Conservation (phyloP, 2,888 invertebrate genomes). For the Oegoconia quadripuncta region DNA sequence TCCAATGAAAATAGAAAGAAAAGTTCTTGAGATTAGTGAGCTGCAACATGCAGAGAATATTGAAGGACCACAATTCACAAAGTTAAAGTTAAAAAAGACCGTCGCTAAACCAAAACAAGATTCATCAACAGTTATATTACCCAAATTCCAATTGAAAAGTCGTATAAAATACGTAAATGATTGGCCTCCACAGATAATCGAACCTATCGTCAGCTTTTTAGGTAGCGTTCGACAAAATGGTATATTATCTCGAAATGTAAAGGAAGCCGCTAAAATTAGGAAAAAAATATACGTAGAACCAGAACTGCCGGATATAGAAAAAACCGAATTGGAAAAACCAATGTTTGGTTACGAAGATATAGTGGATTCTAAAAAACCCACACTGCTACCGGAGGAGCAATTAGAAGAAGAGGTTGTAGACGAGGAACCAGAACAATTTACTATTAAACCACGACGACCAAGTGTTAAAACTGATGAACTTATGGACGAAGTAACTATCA, state of each 20-base stretch:
- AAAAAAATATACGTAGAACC: slow-evolving; percentile 80
- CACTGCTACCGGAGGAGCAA: slow-evolving; percentile 28
- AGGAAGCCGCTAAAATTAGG: slow-evolving; percentile 83
- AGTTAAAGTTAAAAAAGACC: slow-evolving; percentile 84
- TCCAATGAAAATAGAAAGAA: slow-evolving; percentile 81
- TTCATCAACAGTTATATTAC: slow-evolving; percentile 63
- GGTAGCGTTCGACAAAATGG: slow-evolving; percentile 81
- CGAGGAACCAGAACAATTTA: slow-evolving; percentile 61
- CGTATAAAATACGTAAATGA: slow-evolving; percentile 80
- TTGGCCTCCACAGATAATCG: slow-evolving; percentile 80
- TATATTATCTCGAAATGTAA: slow-evolving; percentile 83
- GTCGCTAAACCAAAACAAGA: slow-evolving; percentile 70
- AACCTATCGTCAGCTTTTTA: slow-evolving; percentile 72
- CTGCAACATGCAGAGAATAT: slow-evolving; percentile 81
- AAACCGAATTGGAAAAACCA: slow-evolving; percentile 77
- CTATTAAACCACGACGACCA: slow-evolving; percentile 58
- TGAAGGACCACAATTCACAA: slow-evolving; percentile 81
- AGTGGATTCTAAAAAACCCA: slow-evolving; percentile 45
- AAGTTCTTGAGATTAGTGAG: slow-evolving; percentile 81
- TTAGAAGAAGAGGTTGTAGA: slow-evolving; percentile 36
- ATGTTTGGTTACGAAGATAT: slow-evolving; percentile 74
- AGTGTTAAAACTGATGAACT: slow-evolving; percentile 74
- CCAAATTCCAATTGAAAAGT: slow-evolving; percentile 86
- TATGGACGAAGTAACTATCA: slow-evolving; percentile 83
- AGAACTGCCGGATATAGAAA: slow-evolving; percentile 75